Evolutionary conservation across 2,113 vertebrate species (phyloP), one percentile per base, ranked within the genome.

Genomic region (Dicentrarchus labrax): DNA sequence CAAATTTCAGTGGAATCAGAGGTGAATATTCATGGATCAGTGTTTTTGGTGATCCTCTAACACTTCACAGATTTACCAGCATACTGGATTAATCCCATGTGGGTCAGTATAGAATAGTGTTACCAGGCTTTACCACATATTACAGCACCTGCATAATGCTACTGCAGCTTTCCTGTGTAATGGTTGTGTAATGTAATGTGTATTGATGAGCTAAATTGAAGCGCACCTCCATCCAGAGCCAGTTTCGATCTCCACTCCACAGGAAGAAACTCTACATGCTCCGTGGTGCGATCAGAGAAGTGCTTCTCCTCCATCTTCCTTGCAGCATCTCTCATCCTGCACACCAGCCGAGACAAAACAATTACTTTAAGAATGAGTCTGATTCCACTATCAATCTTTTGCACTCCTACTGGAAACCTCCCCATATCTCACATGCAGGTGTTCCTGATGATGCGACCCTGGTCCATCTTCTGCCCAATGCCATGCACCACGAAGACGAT

Each of bases 381-480:
- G 22, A 48, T 12, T 72, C 16, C 2, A 21, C 10, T 65, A 7
- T 84, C 39, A 39, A 0, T 13, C 6, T 8, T 30, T 11, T 51
- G 61, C 11, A 41, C 17, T 54, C 24, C 43, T 8, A 7, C 6
- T 47, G 30, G 6, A 56, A 68, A 57, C 21, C 17, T 6, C 60
- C n/a, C 10, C 1, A 45, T 62, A 45, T 95, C 97, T 97, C 92
- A 99, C 98, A 98, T 98, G 91, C 97, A 97, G 38, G 97, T 99
- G 82, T 99, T 99, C 94, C 97, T 97, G 90, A 99, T 99, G 91
- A 99, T 99, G 85, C 98, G 97, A 30, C 97, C 97, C 94, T 99
- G 97, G 95, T 99, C 98, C 97, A 99, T 99, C 92, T 99, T 99
- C 95, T 99, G 98, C 56, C 98, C 98, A 60, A 99, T 98, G 41